Conservation (phyloP, 2,888 invertebrate genomes). For the Melanargia galathea region DNA sequence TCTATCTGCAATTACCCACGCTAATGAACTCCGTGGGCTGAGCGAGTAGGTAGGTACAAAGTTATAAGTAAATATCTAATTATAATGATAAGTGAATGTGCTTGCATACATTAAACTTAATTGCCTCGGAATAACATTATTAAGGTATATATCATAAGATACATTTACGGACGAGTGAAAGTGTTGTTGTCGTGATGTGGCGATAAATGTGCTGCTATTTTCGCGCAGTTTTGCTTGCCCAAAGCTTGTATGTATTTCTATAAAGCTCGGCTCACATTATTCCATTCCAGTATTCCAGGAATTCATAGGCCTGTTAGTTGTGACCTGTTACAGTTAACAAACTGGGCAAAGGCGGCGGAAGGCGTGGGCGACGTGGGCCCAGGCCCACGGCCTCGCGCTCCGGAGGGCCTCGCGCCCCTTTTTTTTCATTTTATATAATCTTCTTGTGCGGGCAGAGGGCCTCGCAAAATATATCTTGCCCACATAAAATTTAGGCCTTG, state of each 20-base stretch:
- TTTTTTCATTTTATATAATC: too few species aligned
- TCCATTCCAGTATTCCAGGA: background rate
- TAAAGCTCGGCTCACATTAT: background rate
- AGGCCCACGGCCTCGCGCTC: too few species aligned
- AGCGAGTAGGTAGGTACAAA: background rate
- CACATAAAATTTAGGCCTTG: too few species aligned
- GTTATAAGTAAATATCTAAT: constrained; percentile 17
- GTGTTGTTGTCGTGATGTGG: background rate
- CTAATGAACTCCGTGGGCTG: background rate
- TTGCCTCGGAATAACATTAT: constrained; percentile 10
- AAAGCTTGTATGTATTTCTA: background rate
- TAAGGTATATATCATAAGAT: constrained; percentile 10
- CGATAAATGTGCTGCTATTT: background rate
- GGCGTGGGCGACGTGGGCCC: too few species aligned
- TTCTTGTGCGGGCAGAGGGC: too few species aligned
- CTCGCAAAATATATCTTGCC: too few species aligned
- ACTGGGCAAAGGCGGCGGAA: too few species aligned
- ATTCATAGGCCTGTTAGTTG: too few species aligned
- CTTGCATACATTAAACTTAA: constrained; percentile 16
- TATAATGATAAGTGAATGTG: constrained; percentile 22
- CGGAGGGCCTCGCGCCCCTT: too few species aligned
- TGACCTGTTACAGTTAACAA: too few species aligned
- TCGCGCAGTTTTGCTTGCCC: background rate
- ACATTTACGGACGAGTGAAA: constrained; percentile 13
- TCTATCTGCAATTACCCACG: too few species aligned